phyloP scores from a whole-genome alignment of 2,113 vertebrate species.

The Prionailurus bengalensis region DNA sequence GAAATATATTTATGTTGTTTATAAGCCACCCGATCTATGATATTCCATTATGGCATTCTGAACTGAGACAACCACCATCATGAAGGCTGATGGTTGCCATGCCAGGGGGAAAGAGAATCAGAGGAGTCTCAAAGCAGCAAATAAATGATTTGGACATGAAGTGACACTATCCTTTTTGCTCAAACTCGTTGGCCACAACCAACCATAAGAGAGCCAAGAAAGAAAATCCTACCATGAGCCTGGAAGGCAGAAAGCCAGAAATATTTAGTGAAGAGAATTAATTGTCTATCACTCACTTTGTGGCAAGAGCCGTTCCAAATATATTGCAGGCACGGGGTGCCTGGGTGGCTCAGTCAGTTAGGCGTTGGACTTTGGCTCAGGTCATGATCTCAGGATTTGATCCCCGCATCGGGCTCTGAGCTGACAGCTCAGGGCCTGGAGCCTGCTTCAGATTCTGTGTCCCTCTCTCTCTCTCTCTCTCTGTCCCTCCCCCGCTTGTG shows the following conservation, averaged over 20 bases:
- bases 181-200: background rate
- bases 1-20: background rate
- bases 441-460: too few species aligned
- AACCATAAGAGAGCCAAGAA: background rate
- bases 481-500: too few species aligned
- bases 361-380: too few species aligned
- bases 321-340: background rate
- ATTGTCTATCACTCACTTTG: background rate
- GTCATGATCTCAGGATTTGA: too few species aligned
- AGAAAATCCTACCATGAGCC: background rate
- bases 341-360: too few species aligned
- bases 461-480: too few species aligned
- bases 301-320: conserved; percentile 29
- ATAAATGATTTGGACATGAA: background rate
- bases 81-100: background rate
- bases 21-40: background rate
- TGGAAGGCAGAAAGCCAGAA: conserved; percentile 24
- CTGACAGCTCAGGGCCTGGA: too few species aligned
- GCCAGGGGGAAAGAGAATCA: background rate
- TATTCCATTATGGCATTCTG: background rate
- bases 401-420: too few species aligned
- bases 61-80: background rate
- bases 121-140: background rate
- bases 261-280: background rate
- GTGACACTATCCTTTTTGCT: background rate